Evolutionary conservation across 2,888 invertebrate genomes (phyloP), one percentile per base, ranked within the genome.

Genomic region (Drosophila phalerata): DNA sequence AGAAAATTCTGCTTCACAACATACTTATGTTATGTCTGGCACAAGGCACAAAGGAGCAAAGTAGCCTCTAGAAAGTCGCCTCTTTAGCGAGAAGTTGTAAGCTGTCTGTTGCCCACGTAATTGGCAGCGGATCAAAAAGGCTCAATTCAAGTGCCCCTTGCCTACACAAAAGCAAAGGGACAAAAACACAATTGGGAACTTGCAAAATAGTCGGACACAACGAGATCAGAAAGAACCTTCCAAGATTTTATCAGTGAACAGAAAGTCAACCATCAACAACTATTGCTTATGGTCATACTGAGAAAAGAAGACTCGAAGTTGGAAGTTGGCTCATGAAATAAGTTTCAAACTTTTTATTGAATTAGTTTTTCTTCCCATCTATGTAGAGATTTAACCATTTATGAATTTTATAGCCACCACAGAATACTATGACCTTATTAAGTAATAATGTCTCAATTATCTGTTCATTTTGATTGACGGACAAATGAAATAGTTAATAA

Each of bases 71-170:
- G 25, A 52, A 58, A 65, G 49, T 25, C 51, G 48, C 30, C 51
- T 73, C 37, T 38, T 38, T 22, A 69, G 68, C 80, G 37, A 58
- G 51, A 63, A 51, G 64, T 69, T 69, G 48, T 69, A 65, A 77
- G 57, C 67, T 52, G 81, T 53, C 51, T 77, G 67, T 49, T 60
- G 60, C 49, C 65, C 65, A 61, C 65, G 65, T 73, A 77, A 81
- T 73, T 78, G 78, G 77, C 73, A 52, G 43, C 63, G 66, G 63
- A 69, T 78, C 77, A 73, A 67, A 69, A 60, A 25, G 73, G 65
- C 73, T 69, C 68, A 56, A 30, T 57, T 56, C 32, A 28, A 47
- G 61, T 45, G 32, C 57, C 58, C 11, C 47, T 56, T 48, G 61
- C 64, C 56, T 56, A 47, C 60, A 47, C 48, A 58, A 56, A 57